These are phyloP conservation scores for Thera obeliscata DNA, from an alignment of 2,888 invertebrate genomes.

Conservation along the genomic window DNA sequence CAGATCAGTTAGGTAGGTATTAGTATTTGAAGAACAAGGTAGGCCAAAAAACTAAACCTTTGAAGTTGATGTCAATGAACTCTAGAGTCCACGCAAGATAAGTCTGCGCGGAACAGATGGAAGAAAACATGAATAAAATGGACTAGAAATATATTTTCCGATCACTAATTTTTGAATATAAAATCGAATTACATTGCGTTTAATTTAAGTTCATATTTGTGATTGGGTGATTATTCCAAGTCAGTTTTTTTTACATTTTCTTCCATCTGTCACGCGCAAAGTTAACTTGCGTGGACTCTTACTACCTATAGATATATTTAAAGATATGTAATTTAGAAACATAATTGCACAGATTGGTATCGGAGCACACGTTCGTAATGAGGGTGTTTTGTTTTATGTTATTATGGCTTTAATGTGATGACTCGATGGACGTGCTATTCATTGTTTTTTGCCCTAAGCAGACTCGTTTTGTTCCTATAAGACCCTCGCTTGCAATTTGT, in stretches of 20 bases:
- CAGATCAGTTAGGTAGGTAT: neutral
- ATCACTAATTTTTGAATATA: too few relatives aligned
- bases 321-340: constrained; percentile 56
- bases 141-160: too few relatives aligned
- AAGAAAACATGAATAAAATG: too few relatives aligned
- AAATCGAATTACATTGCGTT: too few relatives aligned
- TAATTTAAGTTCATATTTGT: too few relatives aligned
- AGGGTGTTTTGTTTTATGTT: constrained; percentile 65
- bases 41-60: neutral
- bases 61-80: constrained; percentile 32
- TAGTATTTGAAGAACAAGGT: neutral
- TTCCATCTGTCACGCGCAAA: too few relatives aligned
- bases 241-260: too few relatives aligned
- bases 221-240: too few relatives aligned
- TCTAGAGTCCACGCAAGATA: neutral
- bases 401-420: constrained; percentile 25
- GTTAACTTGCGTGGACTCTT: too few relatives aligned
- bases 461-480: neutral
- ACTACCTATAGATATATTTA: too few relatives aligned
- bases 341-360: constrained; percentile 75
- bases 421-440: constrained; percentile 26
- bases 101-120: too few relatives aligned
- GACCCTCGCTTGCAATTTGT: neutral
- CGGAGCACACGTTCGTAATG: constrained; percentile 58
- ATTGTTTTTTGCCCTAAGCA: constrained; percentile 28